A percentile compares a stretch with the other conserved stretches of the same genome.
Evolutionary conservation across 2,113 vertebrate genomes (phyloP).

Genomic region (Dasyornis broadbenti): DNA sequence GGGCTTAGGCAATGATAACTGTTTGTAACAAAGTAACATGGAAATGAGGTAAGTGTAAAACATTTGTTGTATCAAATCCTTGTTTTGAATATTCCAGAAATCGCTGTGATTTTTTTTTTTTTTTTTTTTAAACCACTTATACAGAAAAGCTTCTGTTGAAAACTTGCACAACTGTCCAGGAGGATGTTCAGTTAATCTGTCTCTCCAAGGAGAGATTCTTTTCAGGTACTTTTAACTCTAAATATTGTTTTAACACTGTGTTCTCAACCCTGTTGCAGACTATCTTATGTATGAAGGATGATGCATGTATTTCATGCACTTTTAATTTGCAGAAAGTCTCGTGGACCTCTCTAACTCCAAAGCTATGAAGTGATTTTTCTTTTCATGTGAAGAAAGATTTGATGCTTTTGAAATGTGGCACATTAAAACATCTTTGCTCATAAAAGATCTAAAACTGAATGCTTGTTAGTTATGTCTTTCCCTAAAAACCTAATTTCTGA

Average conservation of each 20-base stretch:
- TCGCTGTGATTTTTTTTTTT: neutral
- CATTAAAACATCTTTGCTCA: constrained; percentile 43
- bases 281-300: constrained; percentile 11
- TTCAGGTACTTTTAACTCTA: constrained; percentile 28
- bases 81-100: neutral
- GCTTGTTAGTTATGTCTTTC: neutral
- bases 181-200: constrained; percentile 3
- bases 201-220: neutral
- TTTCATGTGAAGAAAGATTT: neutral
- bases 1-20: neutral
- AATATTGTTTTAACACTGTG: neutral
- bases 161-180: constrained; percentile 21
- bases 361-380: neutral
- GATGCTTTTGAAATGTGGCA: neutral
- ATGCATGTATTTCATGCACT: constrained; percentile 27
- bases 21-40: neutral
- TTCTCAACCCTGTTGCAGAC: neutral
- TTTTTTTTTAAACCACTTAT: constrained; percentile 13
- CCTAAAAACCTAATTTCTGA: neutral
- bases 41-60: neutral
- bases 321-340: constrained; percentile 4
- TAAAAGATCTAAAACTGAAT: neutral
- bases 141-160: constrained; percentile 8
- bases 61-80: neutral
- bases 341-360: constrained; percentile 13